Conservation (phyloP, 2,797 vertebrate species). For the Enoplosus armatus region DNA sequence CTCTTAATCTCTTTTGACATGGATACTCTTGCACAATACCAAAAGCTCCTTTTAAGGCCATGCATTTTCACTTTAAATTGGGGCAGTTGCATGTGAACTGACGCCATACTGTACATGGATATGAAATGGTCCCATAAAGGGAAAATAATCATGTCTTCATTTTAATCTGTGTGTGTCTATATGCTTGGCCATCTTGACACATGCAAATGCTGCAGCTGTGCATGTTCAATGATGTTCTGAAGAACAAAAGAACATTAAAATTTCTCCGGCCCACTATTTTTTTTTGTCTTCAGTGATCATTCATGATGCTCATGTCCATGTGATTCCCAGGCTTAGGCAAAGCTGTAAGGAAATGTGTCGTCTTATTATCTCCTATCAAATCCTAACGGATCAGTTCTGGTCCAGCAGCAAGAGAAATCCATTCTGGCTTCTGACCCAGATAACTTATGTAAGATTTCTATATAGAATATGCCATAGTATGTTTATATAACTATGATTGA, state of each 20-base stretch:
- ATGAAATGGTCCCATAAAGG: constrained; percentile 34
- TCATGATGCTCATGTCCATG: constrained; percentile 56
- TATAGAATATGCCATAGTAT: constrained; percentile 47
- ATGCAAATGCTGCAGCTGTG: constrained; percentile 38
- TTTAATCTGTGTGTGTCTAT: constrained; percentile 46
- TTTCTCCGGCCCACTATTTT: background rate
- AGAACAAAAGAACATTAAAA: constrained; percentile 53
- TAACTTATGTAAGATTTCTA: constrained; percentile 66
- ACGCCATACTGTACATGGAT: background rate
- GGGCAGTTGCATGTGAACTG: constrained; percentile 9
- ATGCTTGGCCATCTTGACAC: background rate
- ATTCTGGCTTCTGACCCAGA: constrained; percentile 43
- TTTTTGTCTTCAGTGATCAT: constrained; percentile 30
- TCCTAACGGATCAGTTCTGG: constrained; percentile 65
- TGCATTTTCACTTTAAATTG: background rate
- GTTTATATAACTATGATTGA: constrained; percentile 52
- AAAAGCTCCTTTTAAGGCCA: constrained; percentile 30
- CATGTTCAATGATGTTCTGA: constrained; percentile 22
- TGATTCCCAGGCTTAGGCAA: constrained; percentile 71
- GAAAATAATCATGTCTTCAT: constrained; percentile 44
- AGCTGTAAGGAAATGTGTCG: constrained; percentile 77
- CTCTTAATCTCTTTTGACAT: constrained; percentile 62
- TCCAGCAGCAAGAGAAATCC: constrained; percentile 52
- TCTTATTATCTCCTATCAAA: constrained; percentile 76
- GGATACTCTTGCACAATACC: constrained; percentile 23